phyloP scores from a whole-genome alignment of 2,113 vertebrate genomes.

The Aix galericulata region DNA sequence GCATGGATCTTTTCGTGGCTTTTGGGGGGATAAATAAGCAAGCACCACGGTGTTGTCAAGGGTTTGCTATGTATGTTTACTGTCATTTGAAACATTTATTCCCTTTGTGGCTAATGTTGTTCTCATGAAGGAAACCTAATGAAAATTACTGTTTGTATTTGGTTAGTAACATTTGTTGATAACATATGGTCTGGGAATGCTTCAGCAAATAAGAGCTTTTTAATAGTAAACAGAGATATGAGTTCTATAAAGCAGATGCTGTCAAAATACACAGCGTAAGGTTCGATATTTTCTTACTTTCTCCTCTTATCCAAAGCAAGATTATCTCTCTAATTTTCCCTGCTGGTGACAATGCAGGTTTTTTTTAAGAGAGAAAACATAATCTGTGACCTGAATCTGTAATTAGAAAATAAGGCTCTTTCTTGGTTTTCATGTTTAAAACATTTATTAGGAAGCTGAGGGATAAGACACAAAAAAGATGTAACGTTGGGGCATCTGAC shows the following conservation, averaged over 20 bases:
- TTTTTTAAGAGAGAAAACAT: constrained; percentile 30
- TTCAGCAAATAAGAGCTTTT: constrained; percentile 84
- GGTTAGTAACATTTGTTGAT: constrained; percentile 83
- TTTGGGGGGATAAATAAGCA: constrained; percentile 31
- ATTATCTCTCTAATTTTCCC: constrained; percentile 19
- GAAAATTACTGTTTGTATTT: constrained; percentile 84
- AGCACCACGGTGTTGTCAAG: constrained; percentile 64
- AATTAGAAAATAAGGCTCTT: constrained; percentile 35
- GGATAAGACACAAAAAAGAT: neutral
- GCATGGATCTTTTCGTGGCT: constrained; percentile 31
- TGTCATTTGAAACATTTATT: constrained; percentile 75
- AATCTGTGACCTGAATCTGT: constrained; percentile 43
- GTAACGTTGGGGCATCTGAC: neutral
- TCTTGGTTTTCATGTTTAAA: constrained; percentile 44
- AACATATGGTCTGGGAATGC: constrained; percentile 83
- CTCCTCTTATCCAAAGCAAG: constrained; percentile 3
- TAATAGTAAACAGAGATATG: constrained; percentile 83
- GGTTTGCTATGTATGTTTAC: constrained; percentile 69
- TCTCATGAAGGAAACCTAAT: constrained; percentile 76
- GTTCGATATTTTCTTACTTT: constrained; percentile 52
- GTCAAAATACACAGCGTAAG: constrained; percentile 63
- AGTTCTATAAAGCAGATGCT: constrained; percentile 77
- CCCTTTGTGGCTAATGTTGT: constrained; percentile 76
- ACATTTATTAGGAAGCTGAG: neutral
- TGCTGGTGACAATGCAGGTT: neutral